Evolutionary conservation across 2,113 vertebrate species (phyloP), one percentile per base, ranked within the genome.

Genomic region (Clarias gariepinus): DNA sequence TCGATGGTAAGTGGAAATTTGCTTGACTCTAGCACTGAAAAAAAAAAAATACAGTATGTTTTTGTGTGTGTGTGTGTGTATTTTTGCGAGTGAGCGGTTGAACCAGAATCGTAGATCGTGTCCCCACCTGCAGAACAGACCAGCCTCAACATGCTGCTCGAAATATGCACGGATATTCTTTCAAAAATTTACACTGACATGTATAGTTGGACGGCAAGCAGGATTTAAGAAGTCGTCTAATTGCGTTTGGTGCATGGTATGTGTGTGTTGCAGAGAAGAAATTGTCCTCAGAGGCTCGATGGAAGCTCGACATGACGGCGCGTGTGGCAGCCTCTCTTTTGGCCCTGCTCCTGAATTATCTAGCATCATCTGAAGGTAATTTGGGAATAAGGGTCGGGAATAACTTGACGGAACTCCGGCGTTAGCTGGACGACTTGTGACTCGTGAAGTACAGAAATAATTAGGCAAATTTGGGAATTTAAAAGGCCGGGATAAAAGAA

Each of bases 331-430:
- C 81, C 74, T 47, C 66, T 23, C 13, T 84, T 58, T 77, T 90
- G 58, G 52, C 76, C 21, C 63, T 86, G 58, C 74, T 90, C 25
- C 81, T 84, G 18, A 81, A 6, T 68, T 88, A 18, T 53, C 58
- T 86, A 30, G 18, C 10, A 28, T 52, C 53, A 23, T 81, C 76
- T 77, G 41, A 90, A 90, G 89, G 89, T 90, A 86, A 41, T 28
- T n/a, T 30, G 25, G n/a, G n/a, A 4, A 30, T 47, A 47, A 6
- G 47, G 47, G 47, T 8, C 7, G 5, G 47, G 47, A 79, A 28
- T 28, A 52, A 25, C 23, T 23, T 12, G 41, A 25, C 6, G 41
- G 3, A 52, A 13, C n/a, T 16, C 23, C 5, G 5, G 33, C 2
- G 55, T 58, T 58, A 12, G 19, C 36, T 10, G 6, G 4, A 66